These are phyloP conservation scores for Xanthorhoe spadicearia DNA, from an alignment of 2,888 invertebrate species.

Conservation along the genomic window DNA sequence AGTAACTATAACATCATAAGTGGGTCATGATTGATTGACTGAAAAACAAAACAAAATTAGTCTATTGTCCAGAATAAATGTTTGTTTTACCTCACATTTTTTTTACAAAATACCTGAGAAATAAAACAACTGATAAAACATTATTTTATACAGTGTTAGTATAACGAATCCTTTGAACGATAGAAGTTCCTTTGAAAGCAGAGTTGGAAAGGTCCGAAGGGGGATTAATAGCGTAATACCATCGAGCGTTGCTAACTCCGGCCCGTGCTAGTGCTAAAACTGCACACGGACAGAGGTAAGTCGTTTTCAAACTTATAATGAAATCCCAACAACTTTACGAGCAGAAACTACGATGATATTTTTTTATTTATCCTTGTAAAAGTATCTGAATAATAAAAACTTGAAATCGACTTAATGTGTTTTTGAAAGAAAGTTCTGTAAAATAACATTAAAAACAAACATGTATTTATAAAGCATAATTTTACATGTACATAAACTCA, in stretches of 20 bases:
- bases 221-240: constrained; percentile 37
- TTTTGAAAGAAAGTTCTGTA: background rate
- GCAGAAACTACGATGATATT: constrained; percentile 42
- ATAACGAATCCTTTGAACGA: constrained; percentile 34
- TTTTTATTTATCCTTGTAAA: background rate
- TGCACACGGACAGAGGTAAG: constrained; percentile 47
- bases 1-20: background rate
- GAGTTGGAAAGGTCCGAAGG: constrained; percentile 36
- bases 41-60: background rate
- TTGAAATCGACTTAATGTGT: too few species aligned
- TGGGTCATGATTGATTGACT: background rate
- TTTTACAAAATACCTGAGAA: constrained; percentile 11
- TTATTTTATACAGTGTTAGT: constrained; percentile 19
- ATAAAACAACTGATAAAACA: constrained; percentile 21
- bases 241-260: constrained; percentile 29
- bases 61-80: background rate
- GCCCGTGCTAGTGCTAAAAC: constrained; percentile 34
- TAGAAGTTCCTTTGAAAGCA: constrained; percentile 33
- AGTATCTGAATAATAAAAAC: background rate
- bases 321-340: constrained; percentile 50
- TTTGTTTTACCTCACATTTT: background rate
- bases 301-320: constrained; percentile 56
- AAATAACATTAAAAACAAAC: background rate
- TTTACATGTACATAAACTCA: too few species aligned
- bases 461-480: too few species aligned